Evolutionary conservation across 1,140 invertebrate species (phyloP).

Genomic region (Aphidius ervi): DNA sequence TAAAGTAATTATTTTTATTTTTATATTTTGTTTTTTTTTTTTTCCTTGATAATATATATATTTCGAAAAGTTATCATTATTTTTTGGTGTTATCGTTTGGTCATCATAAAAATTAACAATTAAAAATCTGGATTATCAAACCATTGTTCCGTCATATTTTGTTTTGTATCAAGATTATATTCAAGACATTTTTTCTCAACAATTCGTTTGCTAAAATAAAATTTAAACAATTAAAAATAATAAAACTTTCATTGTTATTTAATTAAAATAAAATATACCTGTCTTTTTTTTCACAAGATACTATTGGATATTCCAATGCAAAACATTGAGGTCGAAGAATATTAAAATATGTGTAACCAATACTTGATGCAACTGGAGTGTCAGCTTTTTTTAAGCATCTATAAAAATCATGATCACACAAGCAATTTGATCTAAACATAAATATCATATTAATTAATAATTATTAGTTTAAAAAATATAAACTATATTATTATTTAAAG

Average conservation of each 20-base stretch:
- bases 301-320: constrained; percentile 50
- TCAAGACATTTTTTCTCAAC: constrained; percentile 49
- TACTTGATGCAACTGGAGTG: constrained; percentile 49
- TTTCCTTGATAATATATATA: neutral
- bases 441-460: neutral
- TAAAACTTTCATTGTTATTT: neutral
- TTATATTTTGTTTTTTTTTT: too few species aligned
- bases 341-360: constrained; percentile 58
- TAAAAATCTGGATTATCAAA: constrained; percentile 54
- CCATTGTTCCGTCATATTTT: constrained; percentile 56
- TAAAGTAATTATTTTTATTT: too few species aligned
- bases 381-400: constrained; percentile 53
- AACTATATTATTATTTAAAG: neutral
- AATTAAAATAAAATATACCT: constrained; percentile 38
- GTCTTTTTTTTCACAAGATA: constrained; percentile 47
- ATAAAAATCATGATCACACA: constrained; percentile 57
- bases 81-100: too few species aligned
- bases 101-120: too few species aligned
- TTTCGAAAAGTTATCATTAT: neutral
- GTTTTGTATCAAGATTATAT: constrained; percentile 50
- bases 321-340: constrained; percentile 58
- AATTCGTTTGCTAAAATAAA: constrained; percentile 47
- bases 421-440: constrained; percentile 56
- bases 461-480: neutral
- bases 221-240: constrained; percentile 29